phyloP scores from a whole-genome alignment of 2,797 vertebrate species.

The Apogon talboti region DNA sequence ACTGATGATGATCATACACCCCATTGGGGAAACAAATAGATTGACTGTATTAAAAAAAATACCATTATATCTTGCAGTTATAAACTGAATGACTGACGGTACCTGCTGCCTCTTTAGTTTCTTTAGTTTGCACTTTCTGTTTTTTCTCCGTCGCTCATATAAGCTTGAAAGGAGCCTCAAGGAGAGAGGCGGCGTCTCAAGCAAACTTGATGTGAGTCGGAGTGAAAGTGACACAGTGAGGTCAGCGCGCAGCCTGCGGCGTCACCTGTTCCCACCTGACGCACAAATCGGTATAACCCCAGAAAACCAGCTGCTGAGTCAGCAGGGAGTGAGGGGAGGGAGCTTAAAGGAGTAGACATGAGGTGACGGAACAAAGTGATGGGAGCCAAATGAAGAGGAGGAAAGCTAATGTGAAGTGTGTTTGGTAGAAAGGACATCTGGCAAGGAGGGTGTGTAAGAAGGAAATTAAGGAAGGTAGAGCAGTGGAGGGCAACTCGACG shows the following conservation, averaged over 20 bases:
- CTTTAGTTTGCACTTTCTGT: neutral
- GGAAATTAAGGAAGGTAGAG: neutral
- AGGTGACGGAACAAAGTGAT: constrained; percentile 58
- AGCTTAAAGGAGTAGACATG: constrained; percentile 22
- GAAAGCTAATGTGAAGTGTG: constrained; percentile 64
- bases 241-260: constrained; percentile 63
- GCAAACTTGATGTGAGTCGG: constrained; percentile 62
- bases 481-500: neutral
- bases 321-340: constrained; percentile 32
- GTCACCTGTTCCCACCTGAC: constrained; percentile 76
- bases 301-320: constrained; percentile 70
- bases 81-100: constrained; percentile 1
- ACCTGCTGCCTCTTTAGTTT: constrained; percentile 28
- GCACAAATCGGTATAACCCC: constrained; percentile 55
- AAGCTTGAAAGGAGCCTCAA: constrained; percentile 59
- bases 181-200: constrained; percentile 43
- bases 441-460: neutral
- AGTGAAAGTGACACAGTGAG: constrained; percentile 76
- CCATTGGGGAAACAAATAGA: neutral
- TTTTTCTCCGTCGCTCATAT: constrained; percentile 9
- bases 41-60: neutral
- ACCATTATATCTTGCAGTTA: neutral
- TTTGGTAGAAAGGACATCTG: constrained; percentile 39
- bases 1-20: no score
- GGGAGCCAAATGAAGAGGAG: constrained; percentile 42